phyloP scores from a whole-genome alignment of 1,140 invertebrate species.

The Ladona fulva region DNA sequence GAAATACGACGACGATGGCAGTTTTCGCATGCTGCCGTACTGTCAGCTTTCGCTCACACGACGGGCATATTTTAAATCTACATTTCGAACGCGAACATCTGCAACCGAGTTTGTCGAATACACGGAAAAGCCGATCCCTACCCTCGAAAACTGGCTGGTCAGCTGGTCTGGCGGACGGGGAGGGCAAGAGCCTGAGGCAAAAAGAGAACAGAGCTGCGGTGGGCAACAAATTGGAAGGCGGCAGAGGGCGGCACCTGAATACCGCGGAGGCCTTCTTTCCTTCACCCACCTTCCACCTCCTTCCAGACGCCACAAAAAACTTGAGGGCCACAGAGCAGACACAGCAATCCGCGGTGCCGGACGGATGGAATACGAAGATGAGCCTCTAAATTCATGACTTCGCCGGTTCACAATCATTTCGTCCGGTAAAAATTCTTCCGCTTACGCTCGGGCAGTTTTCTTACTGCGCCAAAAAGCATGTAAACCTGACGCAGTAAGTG shows the following conservation, averaged over 20 bases:
- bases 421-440: too few species aligned
- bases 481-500: too few species aligned
- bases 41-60: too few species aligned
- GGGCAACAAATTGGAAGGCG: constrained; percentile 2
- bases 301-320: not conserved
- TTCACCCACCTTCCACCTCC: not conserved
- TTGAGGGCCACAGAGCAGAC: not conserved
- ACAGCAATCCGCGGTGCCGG: not conserved
- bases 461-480: too few species aligned
- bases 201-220: not conserved
- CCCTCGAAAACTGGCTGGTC: not conserved
- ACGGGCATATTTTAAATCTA: too few species aligned
- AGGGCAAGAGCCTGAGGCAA: not conserved
- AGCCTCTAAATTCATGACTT: not conserved
- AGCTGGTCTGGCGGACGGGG: not conserved
- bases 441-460: too few species aligned
- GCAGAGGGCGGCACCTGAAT: not conserved
- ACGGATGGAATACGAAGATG: not conserved
- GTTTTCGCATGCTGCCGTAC: too few species aligned
- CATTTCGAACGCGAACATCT: not conserved
- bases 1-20: too few species aligned
- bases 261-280: not conserved
- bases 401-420: too few species aligned
- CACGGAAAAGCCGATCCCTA: not conserved
- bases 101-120: not conserved